Percentiles rank a stretch among this genome's conserved stretches.
These are phyloP conservation scores for Microdon myrmicae DNA, from an alignment of 2,888 invertebrate genomes.

Conservation along the genomic window DNA sequence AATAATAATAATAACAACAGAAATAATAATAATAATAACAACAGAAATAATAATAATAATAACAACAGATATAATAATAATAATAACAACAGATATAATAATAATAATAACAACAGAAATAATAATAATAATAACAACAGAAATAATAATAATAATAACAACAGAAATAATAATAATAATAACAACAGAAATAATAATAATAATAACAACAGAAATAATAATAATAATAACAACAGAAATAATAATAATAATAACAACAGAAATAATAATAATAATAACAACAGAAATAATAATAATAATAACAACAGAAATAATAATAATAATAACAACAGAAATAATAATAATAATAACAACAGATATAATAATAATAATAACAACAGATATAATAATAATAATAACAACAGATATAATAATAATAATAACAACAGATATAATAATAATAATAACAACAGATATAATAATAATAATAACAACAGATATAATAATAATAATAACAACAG, in stretches of 20 bases:
- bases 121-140: background rate
- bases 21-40: background rate
- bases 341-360: background rate
- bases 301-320: background rate
- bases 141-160: background rate
- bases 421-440: background rate
- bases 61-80: background rate
- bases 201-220: background rate
- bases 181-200: background rate
- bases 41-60: background rate
- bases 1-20: background rate
- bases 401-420: background rate
- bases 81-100: background rate
- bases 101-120: background rate
- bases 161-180: background rate
- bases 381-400: background rate
- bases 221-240: background rate
- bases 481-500: background rate
- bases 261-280: background rate
- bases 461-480: background rate
- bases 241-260: background rate
- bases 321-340: background rate
- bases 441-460: background rate
- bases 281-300: background rate
- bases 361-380: background rate